Base-by-base conservation (phyloP, 2,888 invertebrate genomes). In the Hylaea fasciaria region DNA sequence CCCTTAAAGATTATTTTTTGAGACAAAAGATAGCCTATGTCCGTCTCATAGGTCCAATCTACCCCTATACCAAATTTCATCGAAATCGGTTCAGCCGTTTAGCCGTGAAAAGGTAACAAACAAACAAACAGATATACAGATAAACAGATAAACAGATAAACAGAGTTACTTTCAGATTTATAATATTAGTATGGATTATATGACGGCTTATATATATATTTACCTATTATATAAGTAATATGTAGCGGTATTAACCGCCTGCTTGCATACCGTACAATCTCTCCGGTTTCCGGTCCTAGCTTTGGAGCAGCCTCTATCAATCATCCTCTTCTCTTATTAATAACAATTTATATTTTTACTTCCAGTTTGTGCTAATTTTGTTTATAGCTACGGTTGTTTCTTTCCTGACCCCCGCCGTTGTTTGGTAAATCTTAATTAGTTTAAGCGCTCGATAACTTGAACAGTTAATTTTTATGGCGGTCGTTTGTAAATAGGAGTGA, bases 371-470 rank as follows among this genome's bases (percentile, higher is more conserved):
- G 56, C 56, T 69, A 69, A 77, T 77, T 67, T 70, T 71, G 68
- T 77, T 76, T 70, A 75, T 69, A 64, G 66, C 65, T 62, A 71
- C 64, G 56, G 69, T 52, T 68, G 60, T 75, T 76, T 64, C 62
- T 35, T 52, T 66, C 44, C 64, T 51, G 66, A 61, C 65, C 59
- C 56, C 39, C 35, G 8, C 13, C 29, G 40, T 40, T 39, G 37
- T 44, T 54, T 45, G 47, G 55, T 62, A 57, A 62, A 63, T 64
- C 62, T 59, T 61, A 57, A 54, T 64, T 62, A 59, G 49, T 16
- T 22, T 17, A 43, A 44, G 14, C 41, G 50, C 32, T 51, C 46
- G 53, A 54, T 59, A 53, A 59, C 62, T 65, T 68, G 35, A 40
- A 51, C 63, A 47, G 44, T 65, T 63, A 57, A 55, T 59, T 68